These are phyloP conservation scores for Erpetoichthys calabaricus DNA, from an alignment of 2,797 vertebrate species.

Conservation along the genomic window DNA sequence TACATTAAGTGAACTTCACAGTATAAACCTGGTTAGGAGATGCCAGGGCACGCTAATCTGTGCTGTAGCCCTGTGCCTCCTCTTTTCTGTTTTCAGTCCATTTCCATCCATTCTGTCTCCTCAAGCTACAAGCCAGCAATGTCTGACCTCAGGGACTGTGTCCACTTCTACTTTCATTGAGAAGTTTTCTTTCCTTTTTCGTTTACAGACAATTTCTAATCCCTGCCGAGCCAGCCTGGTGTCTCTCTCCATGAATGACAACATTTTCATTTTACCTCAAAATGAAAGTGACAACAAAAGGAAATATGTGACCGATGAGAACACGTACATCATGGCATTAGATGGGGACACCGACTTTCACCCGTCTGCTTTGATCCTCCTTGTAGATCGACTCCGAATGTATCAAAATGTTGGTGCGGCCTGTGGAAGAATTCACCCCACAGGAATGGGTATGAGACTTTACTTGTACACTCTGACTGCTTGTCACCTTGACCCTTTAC, in stretches of 20 bases:
- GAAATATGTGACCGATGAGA: constrained; percentile 46
- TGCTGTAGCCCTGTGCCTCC: too few relatives aligned
- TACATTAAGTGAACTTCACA: too few relatives aligned
- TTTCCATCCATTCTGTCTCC: too few relatives aligned
- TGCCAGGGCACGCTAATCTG: too few relatives aligned
- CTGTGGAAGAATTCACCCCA: constrained; percentile 66
- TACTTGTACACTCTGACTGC: neutral
- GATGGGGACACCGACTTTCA: constrained; percentile 70
- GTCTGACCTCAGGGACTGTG: too few relatives aligned
- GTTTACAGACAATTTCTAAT: constrained; percentile 32
- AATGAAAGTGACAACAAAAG: constrained; percentile 47
- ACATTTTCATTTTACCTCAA: constrained; percentile 34
- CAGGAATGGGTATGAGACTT: constrained; percentile 54
- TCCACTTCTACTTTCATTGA: too few relatives aligned
- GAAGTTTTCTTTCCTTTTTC: neutral
- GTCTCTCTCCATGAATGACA: constrained; percentile 33
- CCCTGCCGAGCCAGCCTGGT: constrained; percentile 39
- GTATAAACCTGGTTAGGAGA: too few relatives aligned
- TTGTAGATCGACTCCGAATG: constrained; percentile 58
- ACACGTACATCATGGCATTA: constrained; percentile 57
- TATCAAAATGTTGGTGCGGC: constrained; percentile 60
- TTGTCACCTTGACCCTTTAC: neutral
- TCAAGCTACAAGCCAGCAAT: too few relatives aligned
- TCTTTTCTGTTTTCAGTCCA: too few relatives aligned
- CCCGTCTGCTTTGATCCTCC: constrained; percentile 52